Percentiles rank a stretch among this genome's conserved stretches.
Evolutionary conservation across 2,113 vertebrate genomes (phyloP).

Genomic region (Oreochromis aureus): DNA sequence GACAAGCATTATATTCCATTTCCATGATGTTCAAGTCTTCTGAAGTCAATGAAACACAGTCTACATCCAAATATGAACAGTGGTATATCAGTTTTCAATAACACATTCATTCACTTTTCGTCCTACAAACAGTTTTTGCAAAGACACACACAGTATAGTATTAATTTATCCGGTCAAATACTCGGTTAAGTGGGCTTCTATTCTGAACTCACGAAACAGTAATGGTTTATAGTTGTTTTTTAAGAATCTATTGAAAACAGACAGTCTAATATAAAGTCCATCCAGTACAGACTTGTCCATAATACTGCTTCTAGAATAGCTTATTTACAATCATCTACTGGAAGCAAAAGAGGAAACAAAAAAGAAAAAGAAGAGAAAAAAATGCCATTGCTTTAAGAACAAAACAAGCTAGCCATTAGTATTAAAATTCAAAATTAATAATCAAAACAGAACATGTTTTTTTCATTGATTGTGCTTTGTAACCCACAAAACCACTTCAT

Average conservation of each 20-base stretch:
- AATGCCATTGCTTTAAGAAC: slow-evolving; percentile 55
- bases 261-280: slow-evolving; percentile 73
- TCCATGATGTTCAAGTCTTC: slow-evolving; percentile 45
- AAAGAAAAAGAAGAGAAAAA: slow-evolving; percentile 39
- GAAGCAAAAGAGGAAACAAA: slow-evolving; percentile 61
- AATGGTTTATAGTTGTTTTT: slow-evolving; percentile 55
- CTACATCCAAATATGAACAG: slow-evolving; percentile 73
- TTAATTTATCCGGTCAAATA: slow-evolving; percentile 65
- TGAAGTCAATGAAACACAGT: slow-evolving; percentile 69
- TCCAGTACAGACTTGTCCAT: slow-evolving; percentile 68
- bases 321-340: slow-evolving; percentile 77
- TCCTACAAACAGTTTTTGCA: slow-evolving; percentile 66
- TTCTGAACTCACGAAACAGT: slow-evolving; percentile 68
- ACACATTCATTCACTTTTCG: slow-evolving; percentile 65
- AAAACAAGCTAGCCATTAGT: slow-evolving; percentile 67
- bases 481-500: slow-evolving; percentile 74
- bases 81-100: slow-evolving; percentile 51
- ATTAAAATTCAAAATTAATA: slow-evolving; percentile 46
- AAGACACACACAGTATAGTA: slow-evolving; percentile 68
- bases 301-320: slow-evolving; percentile 71
- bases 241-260: slow-evolving; percentile 70
- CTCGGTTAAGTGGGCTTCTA: slow-evolving; percentile 74
- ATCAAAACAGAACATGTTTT: slow-evolving; percentile 35
- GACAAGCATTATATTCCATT: slow-evolving; percentile 67
- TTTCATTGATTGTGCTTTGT: slow-evolving; percentile 76